phyloP scores from a whole-genome alignment of 2,113 vertebrate genomes.

The Proteles cristata region DNA sequence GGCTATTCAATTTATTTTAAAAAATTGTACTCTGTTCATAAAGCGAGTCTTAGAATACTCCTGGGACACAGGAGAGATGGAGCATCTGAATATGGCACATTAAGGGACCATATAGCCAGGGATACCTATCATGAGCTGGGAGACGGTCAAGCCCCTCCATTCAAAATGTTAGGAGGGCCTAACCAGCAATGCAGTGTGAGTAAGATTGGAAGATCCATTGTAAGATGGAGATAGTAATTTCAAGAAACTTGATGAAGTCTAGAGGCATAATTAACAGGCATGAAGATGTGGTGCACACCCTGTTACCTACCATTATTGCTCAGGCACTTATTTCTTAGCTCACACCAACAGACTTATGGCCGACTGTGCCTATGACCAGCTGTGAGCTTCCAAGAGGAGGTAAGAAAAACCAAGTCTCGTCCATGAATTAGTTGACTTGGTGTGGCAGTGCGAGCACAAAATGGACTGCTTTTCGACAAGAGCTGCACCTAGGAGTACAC shows the following conservation, averaged over 20 bases:
- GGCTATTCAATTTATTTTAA: not conserved
- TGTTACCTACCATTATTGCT: not conserved
- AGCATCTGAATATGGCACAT: not conserved
- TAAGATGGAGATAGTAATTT: not conserved
- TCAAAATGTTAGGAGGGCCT: not conserved
- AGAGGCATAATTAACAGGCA: not conserved
- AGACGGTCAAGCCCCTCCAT: not conserved
- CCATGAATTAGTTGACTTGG: not conserved
- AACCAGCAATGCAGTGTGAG: not conserved
- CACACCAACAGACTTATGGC: not conserved
- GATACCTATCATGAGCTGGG: not conserved
- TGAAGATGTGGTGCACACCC: not conserved
- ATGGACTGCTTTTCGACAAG: not conserved
- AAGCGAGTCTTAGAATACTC: not conserved
- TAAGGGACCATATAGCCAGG: not conserved
- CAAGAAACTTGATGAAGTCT: not conserved
- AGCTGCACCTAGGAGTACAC: not conserved
- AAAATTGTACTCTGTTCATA: not conserved
- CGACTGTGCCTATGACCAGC: not conserved
- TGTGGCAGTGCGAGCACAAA: not conserved
- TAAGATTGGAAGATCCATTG: not conserved
- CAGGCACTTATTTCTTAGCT: not conserved
- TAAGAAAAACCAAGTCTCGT: not conserved
- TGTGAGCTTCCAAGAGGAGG: not conserved
- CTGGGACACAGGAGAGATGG: not conserved